phyloP scores from a whole-genome alignment of 1,140 invertebrate species.

The Saxidomus purpurata region DNA sequence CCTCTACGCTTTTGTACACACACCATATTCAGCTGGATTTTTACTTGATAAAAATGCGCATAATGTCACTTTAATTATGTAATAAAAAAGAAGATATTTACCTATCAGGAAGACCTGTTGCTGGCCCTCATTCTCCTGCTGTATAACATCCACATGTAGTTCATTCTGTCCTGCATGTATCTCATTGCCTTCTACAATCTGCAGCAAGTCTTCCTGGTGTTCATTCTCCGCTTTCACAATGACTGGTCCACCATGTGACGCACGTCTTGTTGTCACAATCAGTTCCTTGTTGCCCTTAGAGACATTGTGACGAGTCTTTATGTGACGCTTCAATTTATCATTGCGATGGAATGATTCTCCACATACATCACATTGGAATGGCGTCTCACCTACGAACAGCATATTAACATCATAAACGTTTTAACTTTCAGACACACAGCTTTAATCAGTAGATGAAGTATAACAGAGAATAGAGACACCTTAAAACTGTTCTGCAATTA shows the following conservation, averaged over 20 bases:
- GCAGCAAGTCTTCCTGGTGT: constrained; percentile 23
- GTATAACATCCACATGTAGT: constrained; percentile 65
- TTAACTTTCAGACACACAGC: no score
- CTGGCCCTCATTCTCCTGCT: constrained; percentile 42
- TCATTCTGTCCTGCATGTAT: constrained; percentile 24
- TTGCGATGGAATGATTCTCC: constrained; percentile 63
- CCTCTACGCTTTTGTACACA: no score
- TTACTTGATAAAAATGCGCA: no score
- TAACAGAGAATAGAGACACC: no score
- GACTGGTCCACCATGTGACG: constrained; percentile 27
- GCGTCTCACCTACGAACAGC: constrained; percentile 60
- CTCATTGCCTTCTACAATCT: constrained; percentile 54
- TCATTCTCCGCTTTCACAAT: constrained; percentile 56
- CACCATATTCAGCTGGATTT: no score
- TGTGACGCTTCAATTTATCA: constrained; percentile 64
- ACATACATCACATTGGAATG: constrained; percentile 66
- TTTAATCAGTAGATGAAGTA: no score
- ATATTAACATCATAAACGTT: no score
- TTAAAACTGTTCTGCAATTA: no score
- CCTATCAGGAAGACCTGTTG: constrained; percentile 63
- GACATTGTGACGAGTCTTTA: constrained; percentile 51
- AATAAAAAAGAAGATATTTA: background rate
- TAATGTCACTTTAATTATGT: no score
- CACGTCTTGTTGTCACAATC: constrained; percentile 54
- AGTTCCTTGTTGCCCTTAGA: constrained; percentile 40